Percentiles rank a stretch among this genome's conserved stretches.
These are phyloP conservation scores for Podarcis raffonei DNA, from an alignment of 2,113 vertebrate genomes.

Conservation along the genomic window DNA sequence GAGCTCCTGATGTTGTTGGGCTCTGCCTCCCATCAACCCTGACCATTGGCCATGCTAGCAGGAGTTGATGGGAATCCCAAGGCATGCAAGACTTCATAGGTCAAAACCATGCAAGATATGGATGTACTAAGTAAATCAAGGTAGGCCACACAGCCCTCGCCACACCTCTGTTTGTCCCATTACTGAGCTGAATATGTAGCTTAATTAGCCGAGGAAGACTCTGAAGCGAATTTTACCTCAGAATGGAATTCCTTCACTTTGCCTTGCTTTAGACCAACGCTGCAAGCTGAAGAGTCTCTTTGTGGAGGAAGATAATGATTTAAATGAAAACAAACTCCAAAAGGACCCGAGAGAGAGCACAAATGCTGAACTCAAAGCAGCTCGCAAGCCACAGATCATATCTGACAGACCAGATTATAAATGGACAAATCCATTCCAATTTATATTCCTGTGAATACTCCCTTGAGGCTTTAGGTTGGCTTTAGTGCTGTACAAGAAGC, in stretches of 20 bases:
- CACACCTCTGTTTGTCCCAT: not conserved
- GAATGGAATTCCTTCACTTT: not conserved
- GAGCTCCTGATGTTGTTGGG: too few species aligned
- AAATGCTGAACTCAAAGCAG: constrained; percentile 25
- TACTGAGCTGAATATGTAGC: not conserved
- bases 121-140: not conserved
- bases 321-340: constrained; percentile 36
- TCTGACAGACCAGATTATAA: constrained; percentile 35
- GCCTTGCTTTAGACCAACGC: not conserved
- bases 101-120: too few species aligned
- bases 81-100: too few species aligned
- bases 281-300: not conserved
- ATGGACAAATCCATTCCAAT: not conserved
- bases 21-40: too few species aligned
- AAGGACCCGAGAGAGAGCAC: constrained; percentile 1
- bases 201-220: not conserved
- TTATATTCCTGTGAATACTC: not conserved
- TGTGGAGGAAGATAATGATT: constrained; percentile 3
- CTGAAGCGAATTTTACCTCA: not conserved
- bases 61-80: too few species aligned
- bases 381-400: constrained; percentile 18
- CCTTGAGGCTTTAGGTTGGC: constrained; percentile 21
- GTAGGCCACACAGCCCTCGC: not conserved
- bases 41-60: too few species aligned
- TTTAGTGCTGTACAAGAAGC: constrained; percentile 32